Conservation (phyloP, 2,113 vertebrate genomes). For the Hemicordylus capensis region DNA sequence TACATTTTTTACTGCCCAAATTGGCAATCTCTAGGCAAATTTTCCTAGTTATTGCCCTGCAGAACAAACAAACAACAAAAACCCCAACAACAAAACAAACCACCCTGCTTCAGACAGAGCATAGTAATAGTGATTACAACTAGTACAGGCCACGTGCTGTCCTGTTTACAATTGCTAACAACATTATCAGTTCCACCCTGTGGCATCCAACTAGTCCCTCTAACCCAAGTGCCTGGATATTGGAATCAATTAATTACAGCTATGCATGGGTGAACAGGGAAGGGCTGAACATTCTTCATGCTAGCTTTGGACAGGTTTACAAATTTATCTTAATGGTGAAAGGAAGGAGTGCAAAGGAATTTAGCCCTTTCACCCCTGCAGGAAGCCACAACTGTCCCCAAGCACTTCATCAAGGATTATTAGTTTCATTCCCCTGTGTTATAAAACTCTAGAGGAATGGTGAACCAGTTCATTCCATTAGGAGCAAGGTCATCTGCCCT, state of each 20-base stretch:
- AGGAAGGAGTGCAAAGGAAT: slow-evolving; percentile 12
- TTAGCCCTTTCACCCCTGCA: neutral
- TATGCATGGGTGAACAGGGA: neutral
- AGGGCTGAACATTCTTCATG: neutral
- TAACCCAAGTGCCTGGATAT: neutral
- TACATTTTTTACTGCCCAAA: no score
- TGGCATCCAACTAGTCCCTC: neutral
- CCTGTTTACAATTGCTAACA: neutral
- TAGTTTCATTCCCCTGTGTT: neutral
- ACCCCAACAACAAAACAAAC: no score
- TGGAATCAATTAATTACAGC: neutral
- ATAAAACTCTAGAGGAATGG: rapidly evolving
- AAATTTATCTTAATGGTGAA: rapidly evolving
- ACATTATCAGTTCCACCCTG: neutral
- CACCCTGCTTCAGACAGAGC: neutral
- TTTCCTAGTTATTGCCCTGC: neutral
- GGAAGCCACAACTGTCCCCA: slow-evolving; percentile 3
- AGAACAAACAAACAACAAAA: no score
- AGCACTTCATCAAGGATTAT: slow-evolving; percentile 18
- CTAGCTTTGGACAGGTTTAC: slow-evolving; percentile 18
- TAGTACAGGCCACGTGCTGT: neutral
- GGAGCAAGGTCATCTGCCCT: neutral
- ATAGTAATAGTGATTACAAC: neutral
- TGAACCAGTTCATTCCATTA: rapidly evolving
- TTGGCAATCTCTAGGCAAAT: no score